Percentiles rank a stretch among this genome's conserved stretches.
phyloP scores from a whole-genome alignment of 2,797 vertebrate genomes.

The Arrhamphus sclerolepis region DNA sequence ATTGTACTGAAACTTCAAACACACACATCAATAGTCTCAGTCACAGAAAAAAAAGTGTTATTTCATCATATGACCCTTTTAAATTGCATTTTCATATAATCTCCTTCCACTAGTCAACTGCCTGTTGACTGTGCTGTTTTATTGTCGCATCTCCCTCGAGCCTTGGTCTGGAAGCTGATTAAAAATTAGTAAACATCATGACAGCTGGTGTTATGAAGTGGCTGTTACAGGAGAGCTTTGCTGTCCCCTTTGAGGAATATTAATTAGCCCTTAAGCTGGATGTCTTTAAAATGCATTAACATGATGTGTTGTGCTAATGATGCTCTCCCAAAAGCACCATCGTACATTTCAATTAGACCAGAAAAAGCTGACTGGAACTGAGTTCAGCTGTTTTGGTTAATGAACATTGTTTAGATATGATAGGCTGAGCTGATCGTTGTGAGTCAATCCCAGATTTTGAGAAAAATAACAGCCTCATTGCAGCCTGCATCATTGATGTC shows the following conservation, averaged over 20 bases:
- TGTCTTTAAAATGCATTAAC: slow-evolving; percentile 73
- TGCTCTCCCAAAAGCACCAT: slow-evolving; percentile 48
- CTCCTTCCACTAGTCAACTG: neutral
- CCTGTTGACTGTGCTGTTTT: slow-evolving; percentile 1
- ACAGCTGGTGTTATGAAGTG: slow-evolving; percentile 63
- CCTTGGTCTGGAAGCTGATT: slow-evolving; percentile 6
- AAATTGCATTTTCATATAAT: neutral
- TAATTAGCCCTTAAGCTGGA: slow-evolving; percentile 61
- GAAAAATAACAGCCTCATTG: slow-evolving; percentile 31
- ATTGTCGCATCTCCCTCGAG: neutral
- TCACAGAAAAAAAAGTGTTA: too few species aligned
- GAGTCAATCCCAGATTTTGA: slow-evolving; percentile 38
- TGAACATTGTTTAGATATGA: slow-evolving; percentile 60
- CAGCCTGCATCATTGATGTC: slow-evolving; percentile 43
- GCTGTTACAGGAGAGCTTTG: slow-evolving; percentile 40
- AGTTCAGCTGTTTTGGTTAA: slow-evolving; percentile 60
- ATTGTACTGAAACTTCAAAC: neutral
- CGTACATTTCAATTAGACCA: slow-evolving; percentile 59
- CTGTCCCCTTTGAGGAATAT: slow-evolving; percentile 56
- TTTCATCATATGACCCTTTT: neutral
- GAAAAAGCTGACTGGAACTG: slow-evolving; percentile 56
- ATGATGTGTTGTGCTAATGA: slow-evolving; percentile 64
- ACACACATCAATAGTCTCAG: too few species aligned
- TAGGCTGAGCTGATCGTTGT: slow-evolving; percentile 53
- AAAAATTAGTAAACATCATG: slow-evolving; percentile 38